Base-by-base conservation (phyloP, 2,888 invertebrate species). In the Serrognathus titanus region DNA sequence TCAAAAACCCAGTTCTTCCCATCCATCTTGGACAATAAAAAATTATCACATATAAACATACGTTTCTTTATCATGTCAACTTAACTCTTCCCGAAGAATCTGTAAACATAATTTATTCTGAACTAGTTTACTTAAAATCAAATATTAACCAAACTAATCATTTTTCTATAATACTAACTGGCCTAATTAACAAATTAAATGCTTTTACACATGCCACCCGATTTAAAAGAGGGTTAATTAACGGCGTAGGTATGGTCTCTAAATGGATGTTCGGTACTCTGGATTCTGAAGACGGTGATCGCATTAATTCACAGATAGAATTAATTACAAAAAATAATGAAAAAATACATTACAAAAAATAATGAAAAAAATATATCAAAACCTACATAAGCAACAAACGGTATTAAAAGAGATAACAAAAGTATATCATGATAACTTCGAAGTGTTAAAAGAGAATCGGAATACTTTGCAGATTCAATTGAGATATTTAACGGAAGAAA, bases 231-330 rank as follows among this genome's bases (percentile, higher is more conserved):
- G 51, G 13, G 10, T 4, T 51, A 6, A 35, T 51, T 16, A 13
- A 51, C 11, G 51, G 51, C 4, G 20, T 41, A 1, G 51, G 41
- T 2, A 49, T 16, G 2, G 4, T n/a, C 4, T 50, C 50, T 1
- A 40, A 51, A 51, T 51, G 43, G 9, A 6, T 51, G 7, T 51
- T 51, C 7, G 51, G 51, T n/a, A 51, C 41, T 6, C 31, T 51
- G 40, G 51, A 51, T 8, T 40, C 51, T 2, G 35, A 41, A 5
- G 51, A 51, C 24, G 36, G 41, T 1, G 31, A 11, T 31, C 36
- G 36, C 11, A n/a, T 41, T 11, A 11, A 51, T 10, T 41, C 31
- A 40, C 43, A 51, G 3, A 1, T 51, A n/a, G 24, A 41, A n/a
- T 13, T 43, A 1, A 10, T 51, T 1, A 31, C 8, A 6, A 51